These are phyloP conservation scores for Tor tambroides DNA, from an alignment of 2,113 vertebrate genomes.

Conservation along the genomic window DNA sequence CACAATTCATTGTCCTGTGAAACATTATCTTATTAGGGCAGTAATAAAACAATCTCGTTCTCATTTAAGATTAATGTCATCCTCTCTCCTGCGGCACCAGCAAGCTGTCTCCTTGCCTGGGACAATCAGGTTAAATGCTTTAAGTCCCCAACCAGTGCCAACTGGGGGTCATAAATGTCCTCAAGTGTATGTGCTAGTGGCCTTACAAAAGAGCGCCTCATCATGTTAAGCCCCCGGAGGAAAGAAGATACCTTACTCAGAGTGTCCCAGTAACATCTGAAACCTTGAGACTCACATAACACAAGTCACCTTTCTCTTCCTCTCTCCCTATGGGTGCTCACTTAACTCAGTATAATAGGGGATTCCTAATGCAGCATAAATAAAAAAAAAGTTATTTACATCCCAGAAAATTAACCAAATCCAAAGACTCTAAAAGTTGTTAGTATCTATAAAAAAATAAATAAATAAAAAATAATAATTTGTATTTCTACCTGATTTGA, in stretches of 20 bases:
- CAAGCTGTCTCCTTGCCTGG: conserved; percentile 37
- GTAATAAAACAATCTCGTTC: conserved; percentile 62
- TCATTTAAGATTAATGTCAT: conserved; percentile 65
- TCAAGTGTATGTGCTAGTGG: conserved; percentile 44
- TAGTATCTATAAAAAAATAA: no score
- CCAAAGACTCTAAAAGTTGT: not conserved
- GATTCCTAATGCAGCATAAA: not conserved
- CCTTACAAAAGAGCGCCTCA: conserved; percentile 66
- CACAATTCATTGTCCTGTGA: conserved; percentile 50
- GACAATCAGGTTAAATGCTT: conserved; percentile 70
- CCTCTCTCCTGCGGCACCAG: conserved; percentile 54
- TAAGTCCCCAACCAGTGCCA: conserved; percentile 65
- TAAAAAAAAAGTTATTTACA: not conserved
- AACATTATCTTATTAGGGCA: conserved; percentile 54
- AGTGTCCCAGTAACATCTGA: conserved; percentile 61
- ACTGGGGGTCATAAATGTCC: conserved; percentile 61
- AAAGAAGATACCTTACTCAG: conserved; percentile 65
- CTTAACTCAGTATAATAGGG: not conserved
- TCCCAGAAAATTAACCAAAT: not conserved
- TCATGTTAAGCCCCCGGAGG: conserved; percentile 52
- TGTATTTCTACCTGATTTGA: no score
- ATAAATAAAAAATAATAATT: no score
- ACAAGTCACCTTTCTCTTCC: conserved; percentile 65
- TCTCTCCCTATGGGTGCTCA: conserved; percentile 32
- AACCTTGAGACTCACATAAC: conserved; percentile 58